Percentiles rank a stretch among this genome's conserved stretches.
Evolutionary conservation across 2,113 vertebrate species (phyloP).

Genomic region (Tympanuchus pallidicinctus): DNA sequence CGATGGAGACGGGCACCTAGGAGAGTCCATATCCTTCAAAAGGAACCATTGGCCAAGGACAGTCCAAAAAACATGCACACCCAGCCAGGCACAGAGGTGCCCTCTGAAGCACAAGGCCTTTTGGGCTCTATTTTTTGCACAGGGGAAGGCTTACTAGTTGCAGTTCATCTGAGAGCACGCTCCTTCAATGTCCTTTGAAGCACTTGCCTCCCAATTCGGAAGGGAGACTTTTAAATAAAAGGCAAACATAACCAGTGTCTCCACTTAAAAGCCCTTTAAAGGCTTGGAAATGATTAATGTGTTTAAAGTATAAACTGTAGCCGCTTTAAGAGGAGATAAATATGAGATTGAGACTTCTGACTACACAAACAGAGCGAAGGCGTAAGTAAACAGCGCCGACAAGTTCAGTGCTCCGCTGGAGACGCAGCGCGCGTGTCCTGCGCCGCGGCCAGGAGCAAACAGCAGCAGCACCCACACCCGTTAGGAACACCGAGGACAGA

Average conservation of each 20-base stretch:
- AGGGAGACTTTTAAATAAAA: constrained; percentile 19
- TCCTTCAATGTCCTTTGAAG: neutral
- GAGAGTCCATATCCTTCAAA: rapidly evolving
- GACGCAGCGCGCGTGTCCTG: neutral
- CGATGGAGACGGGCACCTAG: neutral
- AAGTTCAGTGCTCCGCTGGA: neutral
- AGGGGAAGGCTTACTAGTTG: rapidly evolving
- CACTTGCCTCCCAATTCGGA: neutral
- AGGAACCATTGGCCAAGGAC: neutral
- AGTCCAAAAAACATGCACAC: rapidly evolving
- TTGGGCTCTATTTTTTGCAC: rapidly evolving
- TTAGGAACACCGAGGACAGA: no score
- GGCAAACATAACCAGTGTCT: constrained; percentile 48
- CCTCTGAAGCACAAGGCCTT: neutral
- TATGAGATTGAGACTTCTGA: constrained; percentile 66
- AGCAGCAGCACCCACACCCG: neutral
- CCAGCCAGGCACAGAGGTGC: rapidly evolving
- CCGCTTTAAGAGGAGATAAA: constrained; percentile 69
- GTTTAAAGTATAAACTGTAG: constrained; percentile 51
- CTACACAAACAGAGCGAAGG: constrained; percentile 71
- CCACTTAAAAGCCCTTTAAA: constrained; percentile 66
- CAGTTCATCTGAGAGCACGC: rapidly evolving
- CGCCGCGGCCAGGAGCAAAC: neutral
- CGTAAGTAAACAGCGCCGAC: constrained; percentile 71
- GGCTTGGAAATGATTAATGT: constrained; percentile 56